Base-by-base conservation (phyloP, 2,797 vertebrate genomes). In the Buceros bicornis region DNA sequence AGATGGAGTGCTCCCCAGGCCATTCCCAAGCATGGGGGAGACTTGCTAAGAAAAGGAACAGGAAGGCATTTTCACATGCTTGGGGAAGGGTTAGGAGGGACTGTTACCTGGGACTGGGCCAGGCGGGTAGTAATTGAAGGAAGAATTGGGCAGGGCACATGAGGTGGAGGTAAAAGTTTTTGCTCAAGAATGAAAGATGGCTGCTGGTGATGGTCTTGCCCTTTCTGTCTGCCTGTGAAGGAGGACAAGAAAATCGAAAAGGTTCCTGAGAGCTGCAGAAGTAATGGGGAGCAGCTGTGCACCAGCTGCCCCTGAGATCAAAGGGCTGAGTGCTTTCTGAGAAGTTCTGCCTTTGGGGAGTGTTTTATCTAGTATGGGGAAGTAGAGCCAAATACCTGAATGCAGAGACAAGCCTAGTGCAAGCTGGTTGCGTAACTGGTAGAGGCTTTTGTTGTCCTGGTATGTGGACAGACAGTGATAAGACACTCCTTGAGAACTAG, bases 301-400 rank as follows among this genome's bases (percentile, higher is more conserved):
- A 51, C 54, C 96, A 96, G 92, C 94, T 95, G 95, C 88, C 92
- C 62, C 56, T 45, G 62, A 82, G 92, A 90, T 95, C 87, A 92
- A 89, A 96, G 84, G 20, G 15, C 33, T 37, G 64, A 87, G 71
- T 47, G 81, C 89, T 94, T 84, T 50, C 71, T 42, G 24, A 85
- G 91, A 82, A 87, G 57, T 73, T 90, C 48, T 90, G 78, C 87
- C 74, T 80, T 67, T 50, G 71, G 83, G 93, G 92, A 91, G 64
- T 60, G 71, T 87, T 96, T 93, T 90, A 86, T 95, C 93, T 77
- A 40, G 48, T 16, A 11, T 21, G 22, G 43, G 48, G 89, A 91
- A 87, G 90, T 58, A 87, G 45, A 85, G 89, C 82, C 78, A 87
- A 85, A 35, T 79, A 74, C 35, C 61, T 74, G 87, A 92, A 80